These are phyloP conservation scores for Pungitius pungitius DNA, from an alignment of 2,113 vertebrate genomes.

Conservation along the genomic window DNA sequence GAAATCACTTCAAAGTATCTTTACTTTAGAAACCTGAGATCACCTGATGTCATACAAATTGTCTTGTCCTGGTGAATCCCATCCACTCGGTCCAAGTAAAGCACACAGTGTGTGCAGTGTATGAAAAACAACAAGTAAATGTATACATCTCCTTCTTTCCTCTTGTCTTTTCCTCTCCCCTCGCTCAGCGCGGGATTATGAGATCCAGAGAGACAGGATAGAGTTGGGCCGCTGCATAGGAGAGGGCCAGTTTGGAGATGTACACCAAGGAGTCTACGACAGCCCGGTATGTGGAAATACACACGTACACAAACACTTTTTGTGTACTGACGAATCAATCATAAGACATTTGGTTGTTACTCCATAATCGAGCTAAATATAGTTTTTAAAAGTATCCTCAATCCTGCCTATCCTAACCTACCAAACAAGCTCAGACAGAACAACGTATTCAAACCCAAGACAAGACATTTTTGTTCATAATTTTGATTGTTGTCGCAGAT, in stretches of 20 bases:
- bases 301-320: not conserved
- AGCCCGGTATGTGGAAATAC: slow-evolving; percentile 83
- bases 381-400: not conserved
- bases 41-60: no score
- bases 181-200: slow-evolving; percentile 93
- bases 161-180: not conserved
- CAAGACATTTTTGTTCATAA: not conserved
- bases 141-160: not conserved
- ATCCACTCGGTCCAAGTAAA: no score
- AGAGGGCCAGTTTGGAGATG: slow-evolving; percentile 98
- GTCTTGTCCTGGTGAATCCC: no score
- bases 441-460: not conserved
- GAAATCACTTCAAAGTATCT: no score
- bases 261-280: slow-evolving; percentile 95
- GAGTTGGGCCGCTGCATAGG: slow-evolving; percentile 97
- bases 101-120: not conserved
- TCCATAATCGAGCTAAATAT: not conserved
- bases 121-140: not conserved
- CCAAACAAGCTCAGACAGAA: not conserved
- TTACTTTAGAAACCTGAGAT: no score
- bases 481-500: not conserved
- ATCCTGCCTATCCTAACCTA: no score
- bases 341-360: not conserved
- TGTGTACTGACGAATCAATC: not conserved
- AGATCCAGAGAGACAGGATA: slow-evolving; percentile 96